Evolutionary conservation across 2,113 vertebrate species (phyloP).

Genomic region (Thymallus thymallus): DNA sequence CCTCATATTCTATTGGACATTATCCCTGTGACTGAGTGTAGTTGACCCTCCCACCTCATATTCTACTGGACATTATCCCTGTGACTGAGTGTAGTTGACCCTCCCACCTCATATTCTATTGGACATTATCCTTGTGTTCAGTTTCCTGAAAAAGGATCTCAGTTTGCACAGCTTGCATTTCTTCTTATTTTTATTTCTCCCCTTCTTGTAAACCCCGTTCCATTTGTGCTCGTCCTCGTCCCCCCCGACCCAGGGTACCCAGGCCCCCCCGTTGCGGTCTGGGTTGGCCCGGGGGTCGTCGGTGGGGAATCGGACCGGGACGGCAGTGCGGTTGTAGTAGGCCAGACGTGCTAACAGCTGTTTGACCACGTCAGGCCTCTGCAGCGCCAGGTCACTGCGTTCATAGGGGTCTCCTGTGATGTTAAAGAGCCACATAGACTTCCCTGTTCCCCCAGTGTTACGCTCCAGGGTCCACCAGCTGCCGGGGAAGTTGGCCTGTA

Average conservation of each 20-base stretch:
- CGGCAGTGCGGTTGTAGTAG: slow-evolving; percentile 85
- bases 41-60: too few species aligned
- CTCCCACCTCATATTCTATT: slow-evolving; percentile 78
- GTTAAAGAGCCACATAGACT: slow-evolving; percentile 90
- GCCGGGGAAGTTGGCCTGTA: slow-evolving; percentile 80
- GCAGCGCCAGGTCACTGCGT: slow-evolving; percentile 79
- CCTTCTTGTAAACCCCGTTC: slow-evolving; percentile 66
- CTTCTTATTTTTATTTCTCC: slow-evolving; percentile 74
- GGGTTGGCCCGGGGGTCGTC: slow-evolving; percentile 90
- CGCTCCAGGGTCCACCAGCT: slow-evolving; percentile 96
- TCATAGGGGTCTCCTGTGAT: slow-evolving; percentile 90
- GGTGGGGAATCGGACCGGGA: slow-evolving; percentile 85
- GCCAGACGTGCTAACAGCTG: slow-evolving; percentile 80
- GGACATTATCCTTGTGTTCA: slow-evolving; percentile 88
- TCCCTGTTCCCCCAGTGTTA: slow-evolving; percentile 57
- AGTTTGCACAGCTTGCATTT: slow-evolving; percentile 89
- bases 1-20: too few species aligned
- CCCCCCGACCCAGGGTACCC: slow-evolving; percentile 88
- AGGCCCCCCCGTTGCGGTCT: slow-evolving; percentile 78
- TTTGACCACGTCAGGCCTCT: slow-evolving; percentile 82
- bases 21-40: too few species aligned
- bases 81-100: background rate
- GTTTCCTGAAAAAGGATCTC: slow-evolving; percentile 86
- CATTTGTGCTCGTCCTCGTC: slow-evolving; percentile 71
- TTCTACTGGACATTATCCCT: too few species aligned